phyloP scores from a whole-genome alignment of 1,140 invertebrate species.

The Drosophila orena region DNA sequence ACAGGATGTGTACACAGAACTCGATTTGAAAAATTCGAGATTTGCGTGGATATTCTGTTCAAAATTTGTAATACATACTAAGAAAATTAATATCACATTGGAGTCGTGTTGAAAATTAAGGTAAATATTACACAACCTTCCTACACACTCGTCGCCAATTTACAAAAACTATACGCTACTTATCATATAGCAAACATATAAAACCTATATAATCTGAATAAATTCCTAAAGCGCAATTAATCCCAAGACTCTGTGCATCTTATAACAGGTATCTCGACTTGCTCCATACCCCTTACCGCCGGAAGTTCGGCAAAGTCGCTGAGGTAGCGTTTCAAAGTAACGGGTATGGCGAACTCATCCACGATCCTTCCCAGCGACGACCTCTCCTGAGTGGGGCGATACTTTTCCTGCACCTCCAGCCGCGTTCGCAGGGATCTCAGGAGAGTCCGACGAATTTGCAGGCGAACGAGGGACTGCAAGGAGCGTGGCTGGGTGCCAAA shows the following conservation, averaged over 20 bases:
- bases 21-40: conserved; percentile 3
- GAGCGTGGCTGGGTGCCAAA: conserved; percentile 45
- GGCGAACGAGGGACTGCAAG: conserved; percentile 60
- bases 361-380: conserved; percentile 66
- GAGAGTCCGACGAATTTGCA: conserved; percentile 57
- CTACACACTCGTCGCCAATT: conserved; percentile 46
- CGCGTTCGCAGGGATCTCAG: conserved; percentile 37
- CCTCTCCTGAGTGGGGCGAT: conserved; percentile 49
- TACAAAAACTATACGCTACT: conserved; percentile 50
- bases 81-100: conserved; percentile 46
- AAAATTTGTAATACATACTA: conserved; percentile 22
- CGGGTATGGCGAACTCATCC: conserved; percentile 64
- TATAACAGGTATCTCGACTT: background rate
- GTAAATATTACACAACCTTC: conserved; percentile 7
- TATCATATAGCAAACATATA: conserved; percentile 28
- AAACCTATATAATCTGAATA: conserved; percentile 59
- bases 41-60: conserved; percentile 7
- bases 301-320: conserved; percentile 69
- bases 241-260: conserved; percentile 53
- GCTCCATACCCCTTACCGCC: conserved; percentile 20
- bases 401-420: conserved; percentile 42
- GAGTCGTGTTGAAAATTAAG: conserved; percentile 32
- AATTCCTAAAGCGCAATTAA: conserved; percentile 53
- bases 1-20: conserved; percentile 5
- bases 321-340: conserved; percentile 63